A percentile compares a stretch with the other conserved stretches of the same genome.
These are phyloP conservation scores for Imbricaverruca yamaguchii DNA, from an alignment of 2,888 invertebrate species.

Conservation along the genomic window DNA sequence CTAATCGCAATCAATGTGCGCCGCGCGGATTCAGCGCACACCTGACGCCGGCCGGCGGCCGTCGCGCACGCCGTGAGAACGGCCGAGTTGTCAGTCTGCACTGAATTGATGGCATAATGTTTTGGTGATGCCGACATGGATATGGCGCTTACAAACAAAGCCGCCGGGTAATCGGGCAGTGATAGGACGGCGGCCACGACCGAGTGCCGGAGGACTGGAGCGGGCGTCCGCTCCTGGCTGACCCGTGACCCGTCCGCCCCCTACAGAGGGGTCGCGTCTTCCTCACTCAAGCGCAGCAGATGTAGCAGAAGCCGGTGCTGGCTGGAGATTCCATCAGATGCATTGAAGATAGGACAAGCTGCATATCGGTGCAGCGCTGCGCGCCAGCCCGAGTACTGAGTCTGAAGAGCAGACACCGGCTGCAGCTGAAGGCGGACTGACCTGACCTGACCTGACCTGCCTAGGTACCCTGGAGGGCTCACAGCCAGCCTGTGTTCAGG, in stretches of 20 bases:
- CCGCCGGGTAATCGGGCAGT: not conserved
- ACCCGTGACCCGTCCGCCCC: not conserved
- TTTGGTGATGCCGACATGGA: constrained; percentile 12
- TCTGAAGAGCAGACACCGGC: too few relatives aligned
- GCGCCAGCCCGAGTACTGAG: too few relatives aligned
- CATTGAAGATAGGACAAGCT: not conserved
- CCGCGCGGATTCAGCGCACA: not conserved
- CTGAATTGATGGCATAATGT: constrained; percentile 6
- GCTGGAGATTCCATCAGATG: not conserved
- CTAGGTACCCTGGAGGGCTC: too few relatives aligned
- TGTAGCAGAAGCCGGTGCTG: not conserved
- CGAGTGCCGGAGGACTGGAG: too few relatives aligned
- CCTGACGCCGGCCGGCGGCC: not conserved
- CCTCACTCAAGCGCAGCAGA: not conserved
- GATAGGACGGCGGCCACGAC: not conserved
- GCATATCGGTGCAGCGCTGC: too few relatives aligned
- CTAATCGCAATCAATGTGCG: constrained; percentile 12
- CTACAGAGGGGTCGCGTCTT: not conserved
- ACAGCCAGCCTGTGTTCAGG: too few relatives aligned
- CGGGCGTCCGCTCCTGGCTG: too few relatives aligned
- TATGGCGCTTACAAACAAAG: constrained; percentile 18
- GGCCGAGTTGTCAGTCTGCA: not conserved
- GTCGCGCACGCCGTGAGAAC: too few relatives aligned
- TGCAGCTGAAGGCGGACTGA: too few relatives aligned
- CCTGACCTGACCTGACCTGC: too few relatives aligned